These are phyloP conservation scores for Echinometra lucunter DNA, from an alignment of 53 echinoderm and acorn worm species.

Conservation along the genomic window DNA sequence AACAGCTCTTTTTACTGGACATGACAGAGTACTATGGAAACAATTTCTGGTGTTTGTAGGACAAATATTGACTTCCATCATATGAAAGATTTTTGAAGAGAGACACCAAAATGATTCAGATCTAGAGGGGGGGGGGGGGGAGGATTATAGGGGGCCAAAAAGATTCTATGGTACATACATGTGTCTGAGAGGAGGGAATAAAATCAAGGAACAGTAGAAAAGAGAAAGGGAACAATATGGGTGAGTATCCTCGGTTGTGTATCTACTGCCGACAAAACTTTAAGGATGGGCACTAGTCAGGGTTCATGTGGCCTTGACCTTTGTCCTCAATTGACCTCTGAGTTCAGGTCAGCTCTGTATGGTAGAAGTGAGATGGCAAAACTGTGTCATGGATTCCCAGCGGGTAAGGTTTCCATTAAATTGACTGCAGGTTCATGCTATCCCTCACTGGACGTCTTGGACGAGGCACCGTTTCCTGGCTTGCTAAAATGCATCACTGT, in stretches of 20 bases:
- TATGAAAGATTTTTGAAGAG: not conserved
- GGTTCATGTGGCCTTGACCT: constrained; percentile 48
- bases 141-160: not conserved
- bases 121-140: not conserved
- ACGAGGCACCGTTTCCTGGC: too few relatives aligned
- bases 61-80: not conserved
- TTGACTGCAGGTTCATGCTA: constrained; percentile 31
- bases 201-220: not conserved
- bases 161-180: too few relatives aligned
- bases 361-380: constrained; percentile 29
- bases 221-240: not conserved
- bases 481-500: too few relatives aligned
- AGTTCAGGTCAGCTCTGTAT: constrained; percentile 43
- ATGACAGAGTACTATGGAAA: not conserved
- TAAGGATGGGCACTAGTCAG: not conserved
- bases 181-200: not conserved
- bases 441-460: not conserved
- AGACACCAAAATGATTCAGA: not conserved
- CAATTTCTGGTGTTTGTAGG: not conserved
- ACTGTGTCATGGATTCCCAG: constrained; percentile 49
- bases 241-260: not conserved
- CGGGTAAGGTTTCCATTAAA: constrained; percentile 4
- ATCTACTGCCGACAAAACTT: not conserved
- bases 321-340: constrained; percentile 50
- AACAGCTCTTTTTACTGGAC: not conserved